Base-by-base conservation (phyloP, 2,113 vertebrate genomes). In the Nothoprocta pentlandii region DNA sequence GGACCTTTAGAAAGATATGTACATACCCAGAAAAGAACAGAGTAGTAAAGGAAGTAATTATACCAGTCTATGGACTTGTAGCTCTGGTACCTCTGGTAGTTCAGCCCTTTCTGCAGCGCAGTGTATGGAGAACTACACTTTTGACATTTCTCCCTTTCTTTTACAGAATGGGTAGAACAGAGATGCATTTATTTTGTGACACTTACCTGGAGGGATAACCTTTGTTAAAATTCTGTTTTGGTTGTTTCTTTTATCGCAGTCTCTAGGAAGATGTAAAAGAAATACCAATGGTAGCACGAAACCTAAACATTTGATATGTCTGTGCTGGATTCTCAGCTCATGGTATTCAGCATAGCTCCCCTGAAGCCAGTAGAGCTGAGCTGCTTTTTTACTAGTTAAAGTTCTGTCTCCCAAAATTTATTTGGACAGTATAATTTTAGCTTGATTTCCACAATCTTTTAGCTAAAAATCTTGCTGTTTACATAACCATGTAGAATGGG, bases 41-140 rank as follows among this genome's bases (percentile, higher is more conserved):
- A 93, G 69, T 89, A 89, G 69, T 69, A 95, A 85, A 91, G 96
- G 96, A 97, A 95, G 90, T 75, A 97, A 97, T 97, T 97, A 97
- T 82, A 92, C 62, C 2, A 2, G 64, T 91, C 90, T 53, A 11
- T 34, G 44, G 62, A 32, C 91, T 91, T 96, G 89, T 96, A 93
- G 70, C 53, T 90, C 88, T 92, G 79, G n/a, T 92, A 85, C 81
- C 53, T 90, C 88, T 92, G 79, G n/a, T 92, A 85, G 84, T 85
- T 94, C 94, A 82, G 84, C 73, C 47, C 53, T 94, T 93, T 85
- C 85, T 82, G 92, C 63, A 69, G 81, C 66, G 30, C 0, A 51
- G 32, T n/a, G 5, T 74, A 53, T 67, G 15, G 80, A 56, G 32
- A 81, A 59, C 22, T 82, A 81, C 75, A 28, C 32, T 90, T 87